These are phyloP conservation scores for Pollachius pollachius DNA, from an alignment of 2,113 vertebrate species.

Conservation along the genomic window DNA sequence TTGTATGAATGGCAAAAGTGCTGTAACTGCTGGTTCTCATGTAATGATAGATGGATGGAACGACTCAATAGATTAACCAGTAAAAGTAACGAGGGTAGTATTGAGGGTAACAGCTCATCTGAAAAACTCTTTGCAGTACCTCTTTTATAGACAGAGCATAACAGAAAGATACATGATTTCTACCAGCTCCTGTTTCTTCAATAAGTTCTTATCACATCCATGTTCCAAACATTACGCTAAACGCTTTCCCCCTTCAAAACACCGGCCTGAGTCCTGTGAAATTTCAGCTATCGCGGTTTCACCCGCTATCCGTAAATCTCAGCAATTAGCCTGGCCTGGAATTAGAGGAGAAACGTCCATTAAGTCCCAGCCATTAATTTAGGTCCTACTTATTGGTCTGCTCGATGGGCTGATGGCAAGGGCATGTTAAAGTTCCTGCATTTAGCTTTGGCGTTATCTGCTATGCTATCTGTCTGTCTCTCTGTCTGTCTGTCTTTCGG, in stretches of 20 bases:
- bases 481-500: slow-evolving; percentile 18
- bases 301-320: slow-evolving; percentile 44
- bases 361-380: slow-evolving; percentile 38
- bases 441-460: slow-evolving; percentile 68
- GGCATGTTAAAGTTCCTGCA: slow-evolving; percentile 53
- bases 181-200: background rate
- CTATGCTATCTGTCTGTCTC: slow-evolving; percentile 43
- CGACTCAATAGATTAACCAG: too few relatives aligned
- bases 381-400: slow-evolving; percentile 45
- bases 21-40: too few relatives aligned
- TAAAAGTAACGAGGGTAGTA: too few relatives aligned
- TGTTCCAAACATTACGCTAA: slow-evolving; percentile 11
- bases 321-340: slow-evolving; percentile 43
- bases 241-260: slow-evolving; percentile 21
- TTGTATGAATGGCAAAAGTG: too few relatives aligned
- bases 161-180: too few relatives aligned
- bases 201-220: background rate
- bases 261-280: slow-evolving; percentile 26
- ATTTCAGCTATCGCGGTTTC: slow-evolving; percentile 48
- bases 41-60: too few relatives aligned
- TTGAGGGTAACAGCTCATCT: too few relatives aligned
- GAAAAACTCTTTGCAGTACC: too few relatives aligned
- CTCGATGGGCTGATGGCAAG: slow-evolving; percentile 34
- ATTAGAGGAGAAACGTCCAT: slow-evolving; percentile 27
- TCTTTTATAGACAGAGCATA: too few relatives aligned